phyloP scores from a whole-genome alignment of 2,113 vertebrate species.

The Chloebia gouldiae region DNA sequence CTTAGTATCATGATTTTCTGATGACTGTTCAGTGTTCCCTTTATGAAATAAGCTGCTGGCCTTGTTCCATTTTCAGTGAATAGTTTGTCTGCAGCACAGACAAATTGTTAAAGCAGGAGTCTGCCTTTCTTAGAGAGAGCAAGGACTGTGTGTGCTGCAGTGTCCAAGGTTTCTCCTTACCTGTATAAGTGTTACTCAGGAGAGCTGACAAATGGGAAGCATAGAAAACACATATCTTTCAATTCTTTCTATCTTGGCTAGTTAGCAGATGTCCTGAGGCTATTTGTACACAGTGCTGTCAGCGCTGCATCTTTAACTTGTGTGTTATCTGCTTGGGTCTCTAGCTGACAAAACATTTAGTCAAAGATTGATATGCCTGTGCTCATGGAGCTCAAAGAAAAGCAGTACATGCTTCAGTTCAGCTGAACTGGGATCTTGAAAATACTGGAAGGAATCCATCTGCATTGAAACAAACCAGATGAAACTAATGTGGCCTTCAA shows the following conservation, averaged over 20 bases:
- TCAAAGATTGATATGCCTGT: not conserved
- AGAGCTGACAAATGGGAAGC: not conserved
- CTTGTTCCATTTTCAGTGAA: not conserved
- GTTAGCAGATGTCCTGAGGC: not conserved
- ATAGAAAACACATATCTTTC: not conserved
- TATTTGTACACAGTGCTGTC: not conserved
- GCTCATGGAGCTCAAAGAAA: not conserved
- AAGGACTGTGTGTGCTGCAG: not conserved
- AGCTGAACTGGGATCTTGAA: not conserved
- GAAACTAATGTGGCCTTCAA: not conserved
- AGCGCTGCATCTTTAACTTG: not conserved
- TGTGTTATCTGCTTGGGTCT: not conserved
- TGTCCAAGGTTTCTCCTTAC: not conserved
- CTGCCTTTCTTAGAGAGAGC: not conserved
- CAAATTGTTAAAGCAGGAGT: not conserved
- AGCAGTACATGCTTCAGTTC: not conserved
- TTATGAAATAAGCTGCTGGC: conserved; percentile 34
- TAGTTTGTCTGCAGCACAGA: not conserved
- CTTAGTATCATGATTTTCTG: not conserved
- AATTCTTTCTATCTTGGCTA: not conserved
- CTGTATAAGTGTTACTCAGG: not conserved
- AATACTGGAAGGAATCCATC: not conserved
- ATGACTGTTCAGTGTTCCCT: conserved; percentile 2
- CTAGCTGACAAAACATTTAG: conserved; percentile 6
- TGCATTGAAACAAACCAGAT: not conserved